Evolutionary conservation across 1,140 invertebrate species (phyloP), one percentile per base, ranked within the genome.

Genomic region (Callitettix versicolor): DNA sequence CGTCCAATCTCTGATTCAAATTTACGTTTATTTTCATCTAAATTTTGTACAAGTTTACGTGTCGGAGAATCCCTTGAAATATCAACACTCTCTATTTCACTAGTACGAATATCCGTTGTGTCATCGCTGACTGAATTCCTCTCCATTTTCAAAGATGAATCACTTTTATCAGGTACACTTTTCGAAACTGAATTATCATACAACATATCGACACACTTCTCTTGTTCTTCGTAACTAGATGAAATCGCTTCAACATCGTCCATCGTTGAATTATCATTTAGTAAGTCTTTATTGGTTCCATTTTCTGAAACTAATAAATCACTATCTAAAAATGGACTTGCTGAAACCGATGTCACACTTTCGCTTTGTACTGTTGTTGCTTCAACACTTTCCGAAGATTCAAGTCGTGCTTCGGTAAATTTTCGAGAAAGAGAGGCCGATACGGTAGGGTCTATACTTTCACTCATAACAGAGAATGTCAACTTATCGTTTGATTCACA

Each of bases 1-100:
- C 74, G 56, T 1, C 73, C 74, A 15, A 76, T 76, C 62, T 78
- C 76, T 1, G 74, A 76, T 49, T 79, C 76, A 56, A 77, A 73
- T 53, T 68, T 75, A 1, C 73, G 62, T 12, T 71, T 65, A 30
- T 73, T 48, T 59, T 64, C 54, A n/a, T 62, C 26, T 43, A 61
- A 15, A 59, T 44, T 18, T 68, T 69, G 1, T 60, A 57, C 1
- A 69, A 68, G 50, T 67, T 66, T 43, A 63, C 49, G n/a, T 22
- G 22, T 56, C 24, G 49, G 56, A 2, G 50, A 55, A 6, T 41
- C 21, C n/a, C 4, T 33, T 17, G 38, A 36, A 15, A 18, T 33
- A n/a, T 40, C n/a, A 9, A 36, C 9, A n/a, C 33, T 33, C 5
- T 55, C 54, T 30, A 48, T 55, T 59, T 55, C 64, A 62, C 36